Evolutionary conservation across 64 coral and sea anemone species (phyloP).

Genomic region (Hydrozoanthus tunicans): DNA sequence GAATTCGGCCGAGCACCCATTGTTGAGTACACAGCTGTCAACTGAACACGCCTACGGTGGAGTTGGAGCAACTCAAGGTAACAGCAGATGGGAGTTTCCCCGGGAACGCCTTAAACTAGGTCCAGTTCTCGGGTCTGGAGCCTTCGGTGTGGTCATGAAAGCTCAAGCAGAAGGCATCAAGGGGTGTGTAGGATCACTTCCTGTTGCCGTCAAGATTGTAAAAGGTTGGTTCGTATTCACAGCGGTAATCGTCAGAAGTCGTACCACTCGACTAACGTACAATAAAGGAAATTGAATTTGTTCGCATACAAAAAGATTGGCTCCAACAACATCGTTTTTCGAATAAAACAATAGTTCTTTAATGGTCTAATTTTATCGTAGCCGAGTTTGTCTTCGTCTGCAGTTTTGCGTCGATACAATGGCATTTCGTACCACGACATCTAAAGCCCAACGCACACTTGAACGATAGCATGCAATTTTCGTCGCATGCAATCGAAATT

Average conservation of each 20-base stretch:
- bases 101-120: slow-evolving; percentile 78
- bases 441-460: no score
- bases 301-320: no score
- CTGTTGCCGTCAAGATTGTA: slow-evolving; percentile 94
- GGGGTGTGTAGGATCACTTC: slow-evolving; percentile 90
- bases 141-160: slow-evolving; percentile 99
- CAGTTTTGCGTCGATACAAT: no score
- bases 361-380: no score
- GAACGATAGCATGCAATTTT: no score
- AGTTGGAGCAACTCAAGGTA: slow-evolving; percentile 49
- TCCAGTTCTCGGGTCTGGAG: slow-evolving; percentile 86
- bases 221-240: slow-evolving; percentile 66
- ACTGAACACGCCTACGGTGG: slow-evolving; percentile 40
- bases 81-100: slow-evolving; percentile 99
- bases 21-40: slow-evolving; percentile 32
- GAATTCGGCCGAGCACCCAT: slow-evolving; percentile 26
- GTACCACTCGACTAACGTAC: background rate
- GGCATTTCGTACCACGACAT: no score
- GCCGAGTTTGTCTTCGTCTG: no score
- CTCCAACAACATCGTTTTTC: no score
- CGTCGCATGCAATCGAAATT: no score
- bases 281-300: background rate
- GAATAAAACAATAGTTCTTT: no score
- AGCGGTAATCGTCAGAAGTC: background rate
- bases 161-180: slow-evolving; percentile 96